Percentiles rank a stretch among this genome's conserved stretches.
Conservation (phyloP, 2,888 invertebrate genomes). For the Sisyra terminalis region DNA sequence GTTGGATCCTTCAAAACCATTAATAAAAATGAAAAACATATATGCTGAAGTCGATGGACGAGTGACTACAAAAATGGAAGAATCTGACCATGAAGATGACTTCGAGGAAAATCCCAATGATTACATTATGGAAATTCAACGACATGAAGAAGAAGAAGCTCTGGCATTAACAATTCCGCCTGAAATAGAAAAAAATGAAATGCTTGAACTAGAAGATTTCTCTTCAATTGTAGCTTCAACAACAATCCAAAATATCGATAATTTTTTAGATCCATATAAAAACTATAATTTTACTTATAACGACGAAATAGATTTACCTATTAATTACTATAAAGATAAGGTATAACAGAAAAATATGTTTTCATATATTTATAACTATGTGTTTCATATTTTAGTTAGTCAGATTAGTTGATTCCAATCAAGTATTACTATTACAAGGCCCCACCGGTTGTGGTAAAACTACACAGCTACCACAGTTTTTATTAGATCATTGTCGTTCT, state of each 20-base stretch:
- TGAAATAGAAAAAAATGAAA: constrained; percentile 6
- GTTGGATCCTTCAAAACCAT: too few species aligned
- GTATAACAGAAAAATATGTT: too few species aligned
- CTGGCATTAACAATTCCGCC: constrained; percentile 10
- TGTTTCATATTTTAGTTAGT: constrained; percentile 38
- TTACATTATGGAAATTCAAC: constrained; percentile 19
- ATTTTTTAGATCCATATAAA: constrained; percentile 2
- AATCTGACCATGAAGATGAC: constrained; percentile 11
- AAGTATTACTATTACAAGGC: constrained; percentile 75
- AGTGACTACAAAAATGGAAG: constrained; percentile 6
- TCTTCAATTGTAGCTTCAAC: constrained; percentile 12
- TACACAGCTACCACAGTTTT: constrained; percentile 83
- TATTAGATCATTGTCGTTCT: constrained; percentile 59
- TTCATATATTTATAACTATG: background rate
- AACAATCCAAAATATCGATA: constrained; percentile 12
- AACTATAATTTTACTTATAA: constrained; percentile 7
- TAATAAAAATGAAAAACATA: too few species aligned
- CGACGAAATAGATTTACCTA: constrained; percentile 4
- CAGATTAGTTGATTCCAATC: constrained; percentile 43
- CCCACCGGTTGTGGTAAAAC: constrained; percentile 93
- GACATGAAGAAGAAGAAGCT: constrained; percentile 18
- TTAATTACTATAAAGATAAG: constrained; percentile 7
- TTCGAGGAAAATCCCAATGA: constrained; percentile 8
- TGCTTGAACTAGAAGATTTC: constrained; percentile 6
- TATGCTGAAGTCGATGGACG: constrained; percentile 10